Conservation (phyloP, 2,113 vertebrate genomes). For the Xenopus laevis region DNA sequence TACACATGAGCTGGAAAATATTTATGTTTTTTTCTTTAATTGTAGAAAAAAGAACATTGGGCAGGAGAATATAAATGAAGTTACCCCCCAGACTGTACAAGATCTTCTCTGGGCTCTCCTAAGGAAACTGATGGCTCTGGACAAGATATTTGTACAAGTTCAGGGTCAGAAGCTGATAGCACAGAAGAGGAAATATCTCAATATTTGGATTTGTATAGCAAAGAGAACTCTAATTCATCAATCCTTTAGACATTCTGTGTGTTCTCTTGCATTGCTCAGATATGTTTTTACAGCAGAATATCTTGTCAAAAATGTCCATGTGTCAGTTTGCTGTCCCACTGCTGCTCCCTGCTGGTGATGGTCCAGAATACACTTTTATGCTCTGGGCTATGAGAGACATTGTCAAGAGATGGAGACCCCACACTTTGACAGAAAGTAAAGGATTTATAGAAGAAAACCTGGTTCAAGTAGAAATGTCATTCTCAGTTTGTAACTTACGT, state of each 20-base stretch:
- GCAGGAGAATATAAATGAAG: not conserved
- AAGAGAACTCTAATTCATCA: not conserved
- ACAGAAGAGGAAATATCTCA: too few species aligned
- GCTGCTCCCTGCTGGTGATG: conserved; percentile 63
- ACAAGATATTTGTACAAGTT: not conserved
- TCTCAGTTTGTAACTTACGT: conserved; percentile 24
- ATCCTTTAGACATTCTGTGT: conserved; percentile 68
- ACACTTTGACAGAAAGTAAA: not conserved
- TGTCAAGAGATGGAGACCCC: conserved; percentile 50
- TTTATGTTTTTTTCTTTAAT: too few species aligned
- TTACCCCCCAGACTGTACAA: not conserved
- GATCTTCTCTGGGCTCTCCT: conserved; percentile 45
- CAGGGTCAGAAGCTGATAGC: too few species aligned
- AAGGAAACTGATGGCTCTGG: conserved; percentile 54
- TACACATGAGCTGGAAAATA: too few species aligned
- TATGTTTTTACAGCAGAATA: conserved; percentile 63
- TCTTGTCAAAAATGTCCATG: conserved; percentile 63
- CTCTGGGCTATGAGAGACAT: conserved; percentile 57
- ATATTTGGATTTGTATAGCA: too few species aligned
- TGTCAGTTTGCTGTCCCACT: conserved; percentile 75
- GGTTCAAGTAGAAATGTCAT: conserved; percentile 53
- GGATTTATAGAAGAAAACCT: conserved; percentile 49
- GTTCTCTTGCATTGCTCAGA: conserved; percentile 67
- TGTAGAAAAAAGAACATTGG: too few species aligned
- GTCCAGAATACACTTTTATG: conserved; percentile 56